Base-by-base conservation (phyloP, 2,113 vertebrate species). In the Seriola quinqueradiata region DNA sequence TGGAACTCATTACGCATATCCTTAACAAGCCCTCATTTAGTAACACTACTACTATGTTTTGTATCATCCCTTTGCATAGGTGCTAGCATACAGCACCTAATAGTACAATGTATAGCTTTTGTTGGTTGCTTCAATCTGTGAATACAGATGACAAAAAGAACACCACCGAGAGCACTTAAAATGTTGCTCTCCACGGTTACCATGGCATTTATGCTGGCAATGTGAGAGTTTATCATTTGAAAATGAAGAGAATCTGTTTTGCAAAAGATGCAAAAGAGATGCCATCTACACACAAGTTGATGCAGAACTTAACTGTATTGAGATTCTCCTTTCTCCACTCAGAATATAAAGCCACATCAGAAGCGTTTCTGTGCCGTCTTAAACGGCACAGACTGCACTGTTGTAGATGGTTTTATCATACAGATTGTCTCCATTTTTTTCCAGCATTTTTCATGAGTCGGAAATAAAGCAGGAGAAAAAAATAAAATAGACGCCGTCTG, bases 121-220 rank as follows among this genome's bases (percentile, higher is more conserved):
- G 17, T n/a, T 13, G 17, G 65, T 7, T 50, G 8, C 66, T 12
- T 21, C 44, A 44, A 25, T 48, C 32, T 36, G 44, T 36, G 50
- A 82, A 55, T 50, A 54, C 57, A 60, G 63, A 16, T 23, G n/a
- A 21, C 57, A 36, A 36, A 68, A 57, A 28, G 59, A 58, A 50
- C 72, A 40, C 70, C 79, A 78, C 40, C 21, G 63, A 83, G 48
- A 84, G 32, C 73, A 69, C 48, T 67, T 75, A 17, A 48, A 85
- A 87, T 76, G 70, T 72, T 70, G 70, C 57, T 69, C 44, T 75
- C 19, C 54, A 66, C 58, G 69, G 60, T 81, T 72, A 73, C 77
- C 73, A 65, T 82, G 70, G 57, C 65, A 57, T 83, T 83, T 79
- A 19, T 75, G 69, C 77, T 71, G 72, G 69, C 65, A 78, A 46